Base-by-base conservation (phyloP, 2,113 vertebrate species). In the Myiagra hebetior region DNA sequence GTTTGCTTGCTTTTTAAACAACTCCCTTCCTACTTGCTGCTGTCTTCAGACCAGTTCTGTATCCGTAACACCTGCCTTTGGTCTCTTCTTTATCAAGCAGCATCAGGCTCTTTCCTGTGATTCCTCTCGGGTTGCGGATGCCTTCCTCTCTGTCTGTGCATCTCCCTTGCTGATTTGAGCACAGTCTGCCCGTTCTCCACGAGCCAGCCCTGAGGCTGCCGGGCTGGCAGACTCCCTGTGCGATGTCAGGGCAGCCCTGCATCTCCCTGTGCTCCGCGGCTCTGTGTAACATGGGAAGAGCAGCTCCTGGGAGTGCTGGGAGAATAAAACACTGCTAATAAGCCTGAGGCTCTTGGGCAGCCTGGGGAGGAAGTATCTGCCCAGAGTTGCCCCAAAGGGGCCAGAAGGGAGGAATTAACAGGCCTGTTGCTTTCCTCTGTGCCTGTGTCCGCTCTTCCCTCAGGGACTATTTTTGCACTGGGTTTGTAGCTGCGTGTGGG, bases 161-260 rank as follows among this genome's bases (percentile, higher is more conserved):
- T 78, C n/a, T 78, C 42, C 60, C 60, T 78, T 1, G 10, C 47
- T 23, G 47, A n/a, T 33, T 77, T 53, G 10, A 84, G 76, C 33
- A 30, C 3, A 1, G 57, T 4, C 59, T 65, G 49, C 50, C n/a
- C 1, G 2, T 15, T 65, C 63, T 60, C 50, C 63, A 21, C 0
- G 1, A 76, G 56, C 67, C 0, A 0, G 27, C 70, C 68, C 46
- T 14, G 35, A 53, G 65, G 52, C 57, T 91, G 87, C 49, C 57
- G 68, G 80, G 62, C 56, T 0, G 5, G 46, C 72, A 94, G 85
- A 6, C 55, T 89, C 64, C 50, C 55, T 26, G 46, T 57, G 55
- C 0, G 0, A 30, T 60, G 52, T 13, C 85, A 74, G 73, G 81
- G 46, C 77, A 87, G 73, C 59, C n/a, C 87, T 80, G 81, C 37